A percentile compares a stretch with the other conserved stretches of the same genome.
These are phyloP conservation scores for Anolis apletophallus DNA, from an alignment of 2,797 vertebrate genomes.

Conservation along the genomic window DNA sequence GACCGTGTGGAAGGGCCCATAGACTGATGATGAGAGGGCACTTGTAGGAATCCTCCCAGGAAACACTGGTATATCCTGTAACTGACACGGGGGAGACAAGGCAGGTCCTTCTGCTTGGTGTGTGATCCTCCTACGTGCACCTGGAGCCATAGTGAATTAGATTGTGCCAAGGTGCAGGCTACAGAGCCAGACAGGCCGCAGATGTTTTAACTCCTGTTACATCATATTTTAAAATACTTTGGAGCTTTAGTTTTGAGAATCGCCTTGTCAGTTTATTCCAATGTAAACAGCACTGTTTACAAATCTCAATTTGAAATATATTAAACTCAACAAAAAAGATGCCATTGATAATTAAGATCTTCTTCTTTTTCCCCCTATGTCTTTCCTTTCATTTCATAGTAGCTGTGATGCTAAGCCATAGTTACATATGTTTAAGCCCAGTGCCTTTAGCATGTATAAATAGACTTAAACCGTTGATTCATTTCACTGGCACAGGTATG, in stretches of 20 bases:
- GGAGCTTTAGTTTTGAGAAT: background rate
- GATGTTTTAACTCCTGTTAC: background rate
- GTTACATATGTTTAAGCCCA: background rate
- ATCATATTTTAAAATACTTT: background rate
- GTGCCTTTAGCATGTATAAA: slow-evolving; percentile 1
- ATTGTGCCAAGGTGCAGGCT: background rate
- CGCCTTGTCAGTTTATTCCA: background rate
- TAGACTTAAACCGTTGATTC: background rate
- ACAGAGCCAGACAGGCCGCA: background rate
- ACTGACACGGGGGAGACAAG: background rate
- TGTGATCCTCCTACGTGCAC: background rate
- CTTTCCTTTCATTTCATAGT: background rate
- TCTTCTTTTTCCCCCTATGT: background rate
- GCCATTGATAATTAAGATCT: background rate
- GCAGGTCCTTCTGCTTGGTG: background rate
- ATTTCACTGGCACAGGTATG: background rate
- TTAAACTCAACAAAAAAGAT: background rate
- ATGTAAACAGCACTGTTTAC: background rate
- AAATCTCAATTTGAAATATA: background rate
- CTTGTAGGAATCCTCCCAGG: background rate
- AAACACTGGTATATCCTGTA: background rate
- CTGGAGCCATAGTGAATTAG: background rate
- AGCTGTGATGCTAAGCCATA: background rate
- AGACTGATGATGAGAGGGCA: too few species aligned
- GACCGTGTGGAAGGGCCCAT: too few species aligned